Conservation (phyloP, 1,140 invertebrate genomes). For the Macrosteles quadrilineatus region DNA sequence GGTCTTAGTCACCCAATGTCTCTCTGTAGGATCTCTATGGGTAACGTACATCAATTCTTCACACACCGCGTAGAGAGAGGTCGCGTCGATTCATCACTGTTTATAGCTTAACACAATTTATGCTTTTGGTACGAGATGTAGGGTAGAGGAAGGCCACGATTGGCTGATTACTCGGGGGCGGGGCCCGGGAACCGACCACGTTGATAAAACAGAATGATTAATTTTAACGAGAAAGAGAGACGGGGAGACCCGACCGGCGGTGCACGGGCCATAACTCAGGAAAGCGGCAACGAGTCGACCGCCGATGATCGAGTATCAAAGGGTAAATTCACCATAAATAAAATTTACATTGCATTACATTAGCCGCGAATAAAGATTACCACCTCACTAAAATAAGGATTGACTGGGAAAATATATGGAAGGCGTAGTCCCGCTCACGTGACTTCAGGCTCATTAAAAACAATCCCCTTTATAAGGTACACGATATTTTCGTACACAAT, state of each 20-base stretch:
- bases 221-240: conserved; percentile 20
- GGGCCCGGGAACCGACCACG: background rate
- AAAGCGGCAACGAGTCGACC: background rate
- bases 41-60: no score
- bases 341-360: conserved; percentile 7
- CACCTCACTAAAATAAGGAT: background rate
- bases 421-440: background rate
- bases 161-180: background rate
- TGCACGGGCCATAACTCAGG: background rate
- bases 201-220: conserved; percentile 23
- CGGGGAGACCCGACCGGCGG: background rate
- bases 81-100: no score
- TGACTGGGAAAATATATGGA: background rate
- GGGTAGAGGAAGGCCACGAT: background rate
- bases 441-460: no score
- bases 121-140: no score
- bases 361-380: background rate
- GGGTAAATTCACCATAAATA: background rate
- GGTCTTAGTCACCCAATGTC: no score
- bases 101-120: no score
- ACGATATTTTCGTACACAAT: no score
- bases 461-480: no score
- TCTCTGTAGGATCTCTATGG: no score
- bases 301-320: conserved; percentile 3
- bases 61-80: no score